Conservation (phyloP, 2,888 invertebrate genomes). For the Thymelicus sylvestris region DNA sequence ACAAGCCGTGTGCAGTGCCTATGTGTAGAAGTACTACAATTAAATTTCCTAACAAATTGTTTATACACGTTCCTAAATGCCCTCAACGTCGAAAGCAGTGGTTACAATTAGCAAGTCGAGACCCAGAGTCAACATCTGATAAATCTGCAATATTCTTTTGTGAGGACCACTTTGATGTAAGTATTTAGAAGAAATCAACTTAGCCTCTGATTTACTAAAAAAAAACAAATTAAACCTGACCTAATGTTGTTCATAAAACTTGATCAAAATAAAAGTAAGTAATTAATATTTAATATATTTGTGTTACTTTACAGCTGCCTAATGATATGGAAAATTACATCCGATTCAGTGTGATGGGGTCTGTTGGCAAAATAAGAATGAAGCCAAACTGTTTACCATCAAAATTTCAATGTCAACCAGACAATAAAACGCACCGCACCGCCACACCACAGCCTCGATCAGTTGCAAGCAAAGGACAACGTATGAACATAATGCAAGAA, state of each 20-base stretch:
- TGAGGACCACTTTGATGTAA: conserved; percentile 8
- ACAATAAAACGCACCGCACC: neutral
- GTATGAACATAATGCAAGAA: too few relatives aligned
- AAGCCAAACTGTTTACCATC: conserved; percentile 4
- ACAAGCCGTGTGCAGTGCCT: too few relatives aligned
- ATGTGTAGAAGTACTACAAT: too few relatives aligned
- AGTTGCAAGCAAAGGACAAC: too few relatives aligned
- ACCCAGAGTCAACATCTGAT: neutral
- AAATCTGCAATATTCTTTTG: conserved; percentile 12
- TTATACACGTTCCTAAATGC: too few relatives aligned
- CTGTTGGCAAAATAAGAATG: conserved; percentile 30
- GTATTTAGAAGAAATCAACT: too few relatives aligned
- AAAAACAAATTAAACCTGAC: too few relatives aligned
- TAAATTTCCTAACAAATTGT: too few relatives aligned
- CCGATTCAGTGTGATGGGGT: conserved; percentile 33
- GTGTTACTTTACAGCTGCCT: conserved; percentile 14
- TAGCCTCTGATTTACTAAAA: too few relatives aligned
- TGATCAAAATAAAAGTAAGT: too few relatives aligned
- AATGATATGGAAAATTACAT: conserved; percentile 39
- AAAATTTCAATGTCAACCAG: neutral
- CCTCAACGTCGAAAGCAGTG: neutral
- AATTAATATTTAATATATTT: too few relatives aligned
- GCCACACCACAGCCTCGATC: neutral
- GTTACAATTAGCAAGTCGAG: neutral
- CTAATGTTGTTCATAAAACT: too few relatives aligned